Conservation (phyloP, 2,113 vertebrate genomes). For the Panthera uncia region DNA sequence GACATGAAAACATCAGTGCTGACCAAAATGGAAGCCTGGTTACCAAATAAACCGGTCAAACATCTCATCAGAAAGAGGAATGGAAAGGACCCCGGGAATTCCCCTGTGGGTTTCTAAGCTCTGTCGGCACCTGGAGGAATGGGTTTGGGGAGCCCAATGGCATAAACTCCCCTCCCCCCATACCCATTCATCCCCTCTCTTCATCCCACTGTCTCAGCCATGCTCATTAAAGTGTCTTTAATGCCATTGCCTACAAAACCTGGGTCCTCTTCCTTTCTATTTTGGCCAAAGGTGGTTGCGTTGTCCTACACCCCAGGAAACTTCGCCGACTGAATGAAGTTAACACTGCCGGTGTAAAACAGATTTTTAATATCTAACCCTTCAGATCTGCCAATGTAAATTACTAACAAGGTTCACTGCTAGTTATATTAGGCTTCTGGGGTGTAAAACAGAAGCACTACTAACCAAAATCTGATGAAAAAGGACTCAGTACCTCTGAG, state of each 20-base stretch:
- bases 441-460: not conserved
- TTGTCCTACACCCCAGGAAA: not conserved
- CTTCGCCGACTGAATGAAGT: not conserved
- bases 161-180: not conserved
- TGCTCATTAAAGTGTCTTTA: not conserved
- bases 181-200: not conserved
- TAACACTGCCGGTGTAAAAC: not conserved
- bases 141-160: not conserved
- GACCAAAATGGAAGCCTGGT: not conserved
- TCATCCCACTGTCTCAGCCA: not conserved
- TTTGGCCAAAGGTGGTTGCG: constrained; percentile 8
- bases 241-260: not conserved
- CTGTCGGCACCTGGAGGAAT: constrained; percentile 33
- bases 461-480: not conserved
- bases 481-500: not conserved
- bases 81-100: not conserved
- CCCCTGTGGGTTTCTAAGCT: not conserved
- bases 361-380: constrained; percentile 2
- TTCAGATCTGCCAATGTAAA: not conserved
- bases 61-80: not conserved
- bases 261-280: not conserved
- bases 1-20: not conserved
- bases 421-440: not conserved
- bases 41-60: not conserved
- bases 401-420: constrained; percentile 1